phyloP scores from a whole-genome alignment of 35 echinoderm and acorn worm species.

The Hemicentrotus pulcherrimus region DNA sequence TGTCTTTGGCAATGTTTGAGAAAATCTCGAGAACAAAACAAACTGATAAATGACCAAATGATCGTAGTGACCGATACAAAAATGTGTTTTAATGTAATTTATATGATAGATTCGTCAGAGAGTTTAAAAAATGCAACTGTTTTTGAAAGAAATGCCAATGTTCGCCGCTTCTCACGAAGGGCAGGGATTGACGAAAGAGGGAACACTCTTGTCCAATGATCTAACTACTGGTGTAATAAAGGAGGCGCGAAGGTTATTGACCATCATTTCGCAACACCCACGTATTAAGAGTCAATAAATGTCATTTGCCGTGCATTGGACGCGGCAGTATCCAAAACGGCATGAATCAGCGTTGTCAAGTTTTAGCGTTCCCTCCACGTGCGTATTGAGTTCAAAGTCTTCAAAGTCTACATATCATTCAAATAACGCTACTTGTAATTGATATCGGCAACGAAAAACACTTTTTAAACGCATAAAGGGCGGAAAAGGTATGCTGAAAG shows the following conservation, averaged over 20 bases:
- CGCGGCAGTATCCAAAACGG: not conserved
- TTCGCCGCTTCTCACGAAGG: not conserved
- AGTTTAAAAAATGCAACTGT: not conserved
- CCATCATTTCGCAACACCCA: slow-evolving; percentile 8
- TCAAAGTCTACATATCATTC: not conserved
- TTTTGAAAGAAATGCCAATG: not conserved
- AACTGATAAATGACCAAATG: not conserved
- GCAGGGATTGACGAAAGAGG: not conserved
- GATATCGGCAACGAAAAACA: not conserved
- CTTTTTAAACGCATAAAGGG: not conserved
- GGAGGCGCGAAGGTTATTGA: not conserved
- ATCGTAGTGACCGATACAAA: too few species aligned
- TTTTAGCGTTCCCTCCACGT: not conserved
- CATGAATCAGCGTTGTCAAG: not conserved
- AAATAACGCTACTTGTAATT: not conserved
- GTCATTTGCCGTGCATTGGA: not conserved
- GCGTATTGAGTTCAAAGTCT: not conserved
- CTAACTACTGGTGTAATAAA: not conserved
- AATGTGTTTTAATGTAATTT: too few species aligned
- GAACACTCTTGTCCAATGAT: not conserved
- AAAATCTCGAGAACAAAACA: not conserved
- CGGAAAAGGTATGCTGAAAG: not conserved
- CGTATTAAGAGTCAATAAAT: not conserved
- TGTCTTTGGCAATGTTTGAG: too few species aligned
- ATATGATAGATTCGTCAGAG: too few species aligned